Base-by-base conservation (phyloP, 2,797 vertebrate species). In the Zalophus californianus region DNA sequence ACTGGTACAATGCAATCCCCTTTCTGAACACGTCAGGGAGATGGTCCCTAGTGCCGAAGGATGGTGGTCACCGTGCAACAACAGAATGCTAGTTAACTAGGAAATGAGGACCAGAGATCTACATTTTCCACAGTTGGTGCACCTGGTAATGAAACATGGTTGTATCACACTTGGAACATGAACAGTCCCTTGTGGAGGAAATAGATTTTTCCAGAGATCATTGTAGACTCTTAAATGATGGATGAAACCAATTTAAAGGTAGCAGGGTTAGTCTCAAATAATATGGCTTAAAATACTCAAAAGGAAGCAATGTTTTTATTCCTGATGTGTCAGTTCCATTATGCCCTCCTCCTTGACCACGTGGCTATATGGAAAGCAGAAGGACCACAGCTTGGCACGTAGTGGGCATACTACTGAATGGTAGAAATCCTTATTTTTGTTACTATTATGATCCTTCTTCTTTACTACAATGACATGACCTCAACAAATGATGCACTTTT, bases 11-110 rank as follows among this genome's bases (percentile, higher is more conserved):
- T 62, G 21, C 16, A 66, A 27, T n/a, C n/a, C 66, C 44, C 79
- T 94, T 90, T 96, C 60, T 90, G 91, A 25, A n/a, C 54, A 62
- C 7, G 9, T 86, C 78, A 95, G 91, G 84, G 86, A 58, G 68
- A 89, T 13, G 48, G 21, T 25, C 70, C 92, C 73, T 70, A 38
- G 64, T 48, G 23, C 1, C 56, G 15, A 95, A 85, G 86, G 27
- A 66, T 44, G 44, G 62, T 18, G 29, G 38, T 83, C 38, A 12
- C 29, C n/a, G 4, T 21, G 21, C 13, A 62, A 27, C 0, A 64
- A 41, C 18, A n/a, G 44, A 86, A 48, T 1, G 5, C 38, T 41
- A 35, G 38, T n/a, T 72, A 90, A 56, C 25, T 18, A 48, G 62
- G 90, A 78, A 85, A 86, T 44, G 44, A 64, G 52, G 9, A 41